Evolutionary conservation across 2,888 invertebrate genomes (phyloP).

Genomic region (Argyresthia albistria): DNA sequence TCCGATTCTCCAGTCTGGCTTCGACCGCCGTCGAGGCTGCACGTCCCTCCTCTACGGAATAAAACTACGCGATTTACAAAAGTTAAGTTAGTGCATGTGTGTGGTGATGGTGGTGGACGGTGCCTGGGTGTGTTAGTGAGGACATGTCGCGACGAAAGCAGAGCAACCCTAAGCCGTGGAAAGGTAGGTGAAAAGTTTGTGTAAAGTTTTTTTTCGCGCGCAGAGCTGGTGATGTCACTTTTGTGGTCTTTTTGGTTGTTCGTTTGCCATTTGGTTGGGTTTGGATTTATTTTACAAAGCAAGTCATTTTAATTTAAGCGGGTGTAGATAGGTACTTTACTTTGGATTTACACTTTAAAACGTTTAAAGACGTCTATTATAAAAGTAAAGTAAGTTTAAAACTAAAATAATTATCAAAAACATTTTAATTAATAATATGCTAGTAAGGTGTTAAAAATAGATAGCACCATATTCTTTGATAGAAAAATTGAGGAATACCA

Average conservation of each 20-base stretch:
- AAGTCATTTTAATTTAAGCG: too few species aligned
- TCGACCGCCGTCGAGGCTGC: constrained; percentile 22
- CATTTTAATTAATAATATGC: too few species aligned
- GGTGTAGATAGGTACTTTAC: too few species aligned
- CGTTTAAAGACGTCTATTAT: background rate
- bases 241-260: background rate
- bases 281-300: too few species aligned
- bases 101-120: constrained; percentile 11
- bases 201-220: background rate
- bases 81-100: background rate
- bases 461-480: too few species aligned
- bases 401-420: too few species aligned
- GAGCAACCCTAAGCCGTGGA: constrained; percentile 95
- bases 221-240: background rate
- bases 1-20: constrained; percentile 19
- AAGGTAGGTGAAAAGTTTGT: constrained; percentile 79
- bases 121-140: constrained; percentile 16
- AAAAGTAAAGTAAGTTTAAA: too few species aligned
- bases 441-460: too few species aligned
- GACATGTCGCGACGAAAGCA: constrained; percentile 95
- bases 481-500: too few species aligned
- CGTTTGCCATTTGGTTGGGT: too few species aligned
- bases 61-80: background rate
- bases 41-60: background rate
- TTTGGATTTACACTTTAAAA: background rate